Evolutionary conservation across 2,113 vertebrate genomes (phyloP), one percentile per base, ranked within the genome.

Genomic region (Paraplagusia blochii): DNA sequence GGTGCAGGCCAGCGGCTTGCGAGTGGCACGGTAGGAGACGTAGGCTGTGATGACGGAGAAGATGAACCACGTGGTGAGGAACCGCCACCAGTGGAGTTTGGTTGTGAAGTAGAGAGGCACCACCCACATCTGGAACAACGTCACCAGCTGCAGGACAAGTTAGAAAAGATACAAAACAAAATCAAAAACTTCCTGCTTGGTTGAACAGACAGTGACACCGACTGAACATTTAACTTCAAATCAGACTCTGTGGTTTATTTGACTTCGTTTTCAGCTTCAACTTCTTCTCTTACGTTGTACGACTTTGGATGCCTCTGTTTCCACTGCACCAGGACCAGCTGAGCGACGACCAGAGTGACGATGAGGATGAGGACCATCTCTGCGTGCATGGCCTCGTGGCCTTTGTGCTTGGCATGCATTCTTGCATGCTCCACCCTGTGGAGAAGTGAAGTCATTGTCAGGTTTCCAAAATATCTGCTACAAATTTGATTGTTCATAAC

Each of bases 81-180:
- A 99, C 72, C 97, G 85, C 96, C 95, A 98, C 96, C 97, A 99
- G 73, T 94, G 90, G 58, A 98, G 93, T 89, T 97, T 99, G 63
- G 95, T 92, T 11, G 96, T 99, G 90, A 98, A 99, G 87, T 99
- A 99, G 53, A 98, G 93, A 22, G 96, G 97, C 38, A 99, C 95
- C 40, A 98, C 94, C 97, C 97, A 99, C 97, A 99, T 99, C 92
- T 99, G 97, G 90, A 99, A 99, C 65, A 99, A 92, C 48, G 97
- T 98, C 87, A 98, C 94, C 92, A 98, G 90, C 96, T 99, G 88
- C 46, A 84, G 83, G 47, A 66, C 5, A 9, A 6, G 45, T 76
- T 69, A 78, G 17, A 58, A 39, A 8, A 52, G 19, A 44, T 4
- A 14, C 10, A 40, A 18, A n/a, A 22, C 22, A 29, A n/a, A n/a